Percentiles rank a stretch among this genome's conserved stretches.
These are phyloP conservation scores for Vesta saturnalis DNA, from an alignment of 2,888 invertebrate species.

Conservation along the genomic window DNA sequence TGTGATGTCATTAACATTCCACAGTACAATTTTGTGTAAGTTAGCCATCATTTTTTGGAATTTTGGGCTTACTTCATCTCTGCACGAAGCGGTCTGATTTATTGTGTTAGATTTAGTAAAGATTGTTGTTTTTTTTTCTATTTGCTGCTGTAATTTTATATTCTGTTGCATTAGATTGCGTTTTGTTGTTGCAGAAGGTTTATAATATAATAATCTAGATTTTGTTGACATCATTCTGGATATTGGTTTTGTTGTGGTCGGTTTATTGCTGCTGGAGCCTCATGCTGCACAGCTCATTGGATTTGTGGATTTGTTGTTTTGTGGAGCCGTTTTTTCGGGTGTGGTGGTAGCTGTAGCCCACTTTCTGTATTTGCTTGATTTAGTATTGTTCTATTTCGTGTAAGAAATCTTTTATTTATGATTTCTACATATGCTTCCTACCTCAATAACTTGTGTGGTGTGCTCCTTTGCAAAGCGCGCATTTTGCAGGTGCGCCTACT, in stretches of 20 bases:
- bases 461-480: constrained; percentile 3
- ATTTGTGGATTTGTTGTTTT: background rate
- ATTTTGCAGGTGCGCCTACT: constrained; percentile 11
- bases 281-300: background rate
- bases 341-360: background rate
- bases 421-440: background rate
- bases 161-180: constrained; percentile 4
- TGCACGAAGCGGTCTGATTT: background rate
- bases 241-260: too few relatives aligned
- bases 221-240: background rate
- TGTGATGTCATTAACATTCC: constrained; percentile 33
- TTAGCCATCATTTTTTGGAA: too few relatives aligned
- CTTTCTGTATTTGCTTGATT: background rate
- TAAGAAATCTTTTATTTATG: background rate
- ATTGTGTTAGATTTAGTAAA: background rate
- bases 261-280: background rate
- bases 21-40: too few relatives aligned
- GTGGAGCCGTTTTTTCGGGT: background rate
- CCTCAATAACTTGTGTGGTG: background rate
- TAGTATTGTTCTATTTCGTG: background rate
- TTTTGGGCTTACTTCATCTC: background rate
- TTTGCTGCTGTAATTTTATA: constrained; percentile 2
- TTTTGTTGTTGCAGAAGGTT: constrained; percentile 1
- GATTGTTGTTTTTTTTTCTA: too few relatives aligned
- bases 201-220: background rate